Evolutionary conservation across 2,888 invertebrate species (phyloP), one percentile per base, ranked within the genome.

Genomic region (Ypsolopha sequella): DNA sequence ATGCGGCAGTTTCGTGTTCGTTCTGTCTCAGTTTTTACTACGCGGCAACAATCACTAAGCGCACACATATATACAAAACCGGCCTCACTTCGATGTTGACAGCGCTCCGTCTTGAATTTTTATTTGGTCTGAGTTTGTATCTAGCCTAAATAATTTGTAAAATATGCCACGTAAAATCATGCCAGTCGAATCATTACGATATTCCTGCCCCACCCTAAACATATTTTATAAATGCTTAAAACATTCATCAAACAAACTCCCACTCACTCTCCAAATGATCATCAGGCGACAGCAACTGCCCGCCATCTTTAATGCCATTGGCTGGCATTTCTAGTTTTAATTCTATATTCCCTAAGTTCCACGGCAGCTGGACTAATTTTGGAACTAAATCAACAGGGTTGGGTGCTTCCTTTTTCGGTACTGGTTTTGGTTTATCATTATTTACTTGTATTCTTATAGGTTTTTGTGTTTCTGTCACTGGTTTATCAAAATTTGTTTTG

Each of bases 291-390:
- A 68, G 53, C 0, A 77, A 52, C 24, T 24, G 24, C 14, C 60
- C 59, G 1, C 55, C 57, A n/a, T 74, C 72, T 8, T 65, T 72
- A 0, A 65, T 60, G 0, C 73, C 73, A 13, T 76, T 77, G 39
- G 57, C 35, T n/a, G 72, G 75, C 52, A 67, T 52, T 33, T 82
- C 82, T 43, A 85, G 60, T 51, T 72, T 70, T 33, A 87, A 55
- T 56, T 85, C 76, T 8, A 89, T 84, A 60, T 85, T 77, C 51
- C 85, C 82, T 46, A 90, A 69, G 61, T 89, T 89, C 90, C 90
- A 91, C 39, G 90, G 90, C 53, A 90, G 68, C 54, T 86, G 74
- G 34, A 88, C 72, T 36, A 88, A 73, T 63, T 86, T 88, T 35
- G 87, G 87, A 7, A 87, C 76, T 53, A 85, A 64, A 52, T 86